These are phyloP conservation scores for Trissolcus brochymenae DNA, from an alignment of 2,888 invertebrate species.

Conservation along the genomic window DNA sequence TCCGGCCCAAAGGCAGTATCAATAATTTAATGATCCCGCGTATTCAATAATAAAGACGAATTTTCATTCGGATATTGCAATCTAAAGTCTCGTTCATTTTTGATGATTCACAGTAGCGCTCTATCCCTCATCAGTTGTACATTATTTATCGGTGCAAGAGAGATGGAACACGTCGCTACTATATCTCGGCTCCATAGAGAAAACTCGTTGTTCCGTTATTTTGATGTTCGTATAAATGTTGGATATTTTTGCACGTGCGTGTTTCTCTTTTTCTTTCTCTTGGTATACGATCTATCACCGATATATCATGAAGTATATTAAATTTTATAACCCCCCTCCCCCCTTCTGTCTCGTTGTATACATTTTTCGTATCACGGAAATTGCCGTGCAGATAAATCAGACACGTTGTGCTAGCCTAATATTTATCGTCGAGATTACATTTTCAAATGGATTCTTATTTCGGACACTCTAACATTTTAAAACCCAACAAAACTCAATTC, in stretches of 20 bases:
- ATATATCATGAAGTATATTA: constrained; percentile 34
- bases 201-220: constrained; percentile 55
- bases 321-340: constrained; percentile 15
- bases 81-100: constrained; percentile 39
- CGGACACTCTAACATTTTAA: too few species aligned
- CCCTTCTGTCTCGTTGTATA: constrained; percentile 10
- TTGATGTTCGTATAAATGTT: constrained; percentile 48
- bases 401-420: too few species aligned
- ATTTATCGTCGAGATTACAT: not conserved
- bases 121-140: constrained; percentile 36
- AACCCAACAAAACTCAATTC: too few species aligned
- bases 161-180: constrained; percentile 23
- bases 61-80: constrained; percentile 37
- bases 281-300: constrained; percentile 15
- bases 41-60: constrained; percentile 35
- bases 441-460: too few species aligned
- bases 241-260: constrained; percentile 21
- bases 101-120: constrained; percentile 41
- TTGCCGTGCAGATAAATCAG: constrained; percentile 3
- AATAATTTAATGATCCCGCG: not conserved
- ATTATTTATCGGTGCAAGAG: constrained; percentile 35
- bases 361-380: constrained; percentile 17
- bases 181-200: constrained; percentile 36
- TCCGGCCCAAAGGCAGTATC: too few species aligned
- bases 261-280: not conserved